Conservation (phyloP, 1,140 invertebrate species). For the Riptortus pedestris region DNA sequence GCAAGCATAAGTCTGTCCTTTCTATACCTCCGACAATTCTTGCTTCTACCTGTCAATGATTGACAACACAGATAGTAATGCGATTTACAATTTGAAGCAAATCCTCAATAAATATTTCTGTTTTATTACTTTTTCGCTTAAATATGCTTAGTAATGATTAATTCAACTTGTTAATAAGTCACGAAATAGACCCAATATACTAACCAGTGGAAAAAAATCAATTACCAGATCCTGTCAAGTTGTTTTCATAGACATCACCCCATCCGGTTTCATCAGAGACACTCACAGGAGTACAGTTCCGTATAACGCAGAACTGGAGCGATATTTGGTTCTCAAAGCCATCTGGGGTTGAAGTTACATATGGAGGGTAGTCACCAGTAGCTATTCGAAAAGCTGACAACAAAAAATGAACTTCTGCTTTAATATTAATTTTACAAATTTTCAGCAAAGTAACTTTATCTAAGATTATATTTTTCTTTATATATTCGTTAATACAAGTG, state of each 20-base stretch:
- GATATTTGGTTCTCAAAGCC: constrained; percentile 17
- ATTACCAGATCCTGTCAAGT: constrained; percentile 19
- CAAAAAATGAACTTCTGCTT: not conserved
- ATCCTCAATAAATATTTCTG: no score
- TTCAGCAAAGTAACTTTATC: no score
- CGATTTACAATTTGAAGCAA: no score
- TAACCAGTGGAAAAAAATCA: not conserved
- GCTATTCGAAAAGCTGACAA: constrained; percentile 19
- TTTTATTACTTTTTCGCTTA: no score
- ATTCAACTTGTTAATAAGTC: not conserved
- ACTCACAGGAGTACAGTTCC: constrained; percentile 4
- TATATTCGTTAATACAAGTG: no score
- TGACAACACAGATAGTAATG: no score
- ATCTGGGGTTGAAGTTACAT: constrained; percentile 7
- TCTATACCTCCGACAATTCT: no score
- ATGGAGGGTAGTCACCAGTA: constrained; percentile 19
- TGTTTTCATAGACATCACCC: constrained; percentile 16
- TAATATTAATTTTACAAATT: no score
- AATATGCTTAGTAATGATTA: no score
- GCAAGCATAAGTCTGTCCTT: no score
- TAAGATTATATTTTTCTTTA: no score
- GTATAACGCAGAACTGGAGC: constrained; percentile 12
- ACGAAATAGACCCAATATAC: constrained; percentile 6
- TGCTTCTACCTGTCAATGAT: no score
- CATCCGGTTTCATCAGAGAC: constrained; percentile 8